Evolutionary conservation across 2,797 vertebrate species (phyloP), one percentile per base, ranked within the genome.

Genomic region (Arnoldichthys spilopterus): DNA sequence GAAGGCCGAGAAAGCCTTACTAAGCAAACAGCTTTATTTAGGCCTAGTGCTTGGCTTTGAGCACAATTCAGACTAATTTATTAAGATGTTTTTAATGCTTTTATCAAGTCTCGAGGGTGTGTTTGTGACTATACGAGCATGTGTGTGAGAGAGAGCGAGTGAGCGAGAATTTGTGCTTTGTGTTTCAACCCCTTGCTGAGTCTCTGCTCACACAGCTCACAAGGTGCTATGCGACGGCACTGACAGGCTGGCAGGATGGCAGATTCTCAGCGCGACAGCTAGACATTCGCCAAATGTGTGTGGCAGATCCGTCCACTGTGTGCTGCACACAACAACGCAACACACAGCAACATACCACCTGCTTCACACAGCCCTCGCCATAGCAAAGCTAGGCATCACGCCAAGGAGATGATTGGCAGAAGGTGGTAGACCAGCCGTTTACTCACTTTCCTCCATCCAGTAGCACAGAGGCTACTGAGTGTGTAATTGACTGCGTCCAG

Each of bases 231-330:
- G 77, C 59, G 68, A 68, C 53, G 58, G 77, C 61, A 72, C 66
- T 72, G 73, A 76, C 71, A 56, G 67, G 71, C 81, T 82, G 76
- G 76, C 72, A 71, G 53, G 49, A 72, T 71, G 63, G 70, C 76
- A 51, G 59, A 26, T 79, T 83, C 61, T 53, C 68, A 76, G 77
- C 30, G 66, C 45, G 72, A 83, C 53, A 69, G 45, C 40, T 61
- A 67, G 81, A 76, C 67, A 61, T 76, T 76, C 53, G 61, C 61
- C 64, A 58, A 76, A 83, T 43, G 59, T 53, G 68, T 79, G 73
- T 79, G 81, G 72, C 77, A 83, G 77, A 83, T 76, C 77, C 56
- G 77, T 83, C 73, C 77, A 79, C 64, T 49, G 45, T 51, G 58
- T 58, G 80, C 74, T 26, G 34, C 37, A 7, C 67, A 59, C 51